phyloP scores from a whole-genome alignment of 2,113 vertebrate genomes.

The Cyanocitta stelleri region DNA sequence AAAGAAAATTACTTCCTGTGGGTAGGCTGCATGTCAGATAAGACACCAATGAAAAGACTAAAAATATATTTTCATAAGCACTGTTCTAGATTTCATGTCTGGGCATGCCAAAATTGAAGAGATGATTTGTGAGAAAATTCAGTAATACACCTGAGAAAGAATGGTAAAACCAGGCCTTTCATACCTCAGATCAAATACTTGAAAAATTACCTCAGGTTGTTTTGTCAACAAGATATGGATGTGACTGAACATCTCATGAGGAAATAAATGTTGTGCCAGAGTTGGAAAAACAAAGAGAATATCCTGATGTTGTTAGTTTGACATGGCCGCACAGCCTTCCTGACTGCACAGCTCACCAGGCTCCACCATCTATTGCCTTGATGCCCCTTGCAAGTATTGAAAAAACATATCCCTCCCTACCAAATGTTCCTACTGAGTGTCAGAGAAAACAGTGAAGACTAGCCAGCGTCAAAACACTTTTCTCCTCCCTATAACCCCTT shows the following conservation, averaged over 20 bases:
- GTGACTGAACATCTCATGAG: background rate
- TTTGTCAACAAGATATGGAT: background rate
- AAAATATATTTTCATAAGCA: background rate
- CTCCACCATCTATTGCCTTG: background rate
- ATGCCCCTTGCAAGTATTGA: accelerated
- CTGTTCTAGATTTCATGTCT: background rate
- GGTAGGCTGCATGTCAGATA: background rate
- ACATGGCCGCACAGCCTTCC: background rate
- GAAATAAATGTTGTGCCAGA: background rate
- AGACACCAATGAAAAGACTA: background rate
- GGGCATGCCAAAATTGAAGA: background rate
- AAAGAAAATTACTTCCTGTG: background rate
- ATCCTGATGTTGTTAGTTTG: background rate
- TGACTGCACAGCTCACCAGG: background rate
- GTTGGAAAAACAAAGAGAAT: background rate
- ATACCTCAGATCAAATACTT: background rate
- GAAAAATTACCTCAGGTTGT: background rate
- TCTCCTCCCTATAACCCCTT: background rate
- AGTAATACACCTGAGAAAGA: background rate
- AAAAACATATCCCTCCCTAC: background rate
- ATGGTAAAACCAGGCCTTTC: background rate
- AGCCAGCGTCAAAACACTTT: background rate
- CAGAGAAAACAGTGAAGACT: background rate
- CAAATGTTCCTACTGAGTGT: background rate
- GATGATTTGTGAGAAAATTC: background rate